Base-by-base conservation (phyloP, 2,797 vertebrate species). In the Argya squamiceps region DNA sequence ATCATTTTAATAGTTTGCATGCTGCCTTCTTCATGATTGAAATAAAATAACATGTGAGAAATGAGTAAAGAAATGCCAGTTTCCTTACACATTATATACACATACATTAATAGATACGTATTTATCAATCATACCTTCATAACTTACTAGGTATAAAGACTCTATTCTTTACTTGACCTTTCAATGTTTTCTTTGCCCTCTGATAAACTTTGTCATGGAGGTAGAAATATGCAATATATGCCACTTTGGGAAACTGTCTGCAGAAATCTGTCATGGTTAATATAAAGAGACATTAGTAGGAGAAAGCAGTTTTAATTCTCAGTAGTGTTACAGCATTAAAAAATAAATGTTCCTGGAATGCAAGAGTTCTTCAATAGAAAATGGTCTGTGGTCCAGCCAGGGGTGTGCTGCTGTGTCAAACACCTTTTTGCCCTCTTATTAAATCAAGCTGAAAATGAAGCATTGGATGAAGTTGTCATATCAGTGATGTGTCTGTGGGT, bases 11-110 rank as follows among this genome's bases (percentile, higher is more conserved):
- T 58, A 55, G 41, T 55, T 85, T 81, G 3, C 55, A 34, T 32
- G 26, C 50, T 79, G 56, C 75, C n/a, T 78, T 49, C 67, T 46
- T 73, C 36, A 24, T 44, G 44, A 76, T 7, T 67, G 60, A 92
- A 91, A 74, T 83, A 70, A 84, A 82, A 73, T 34, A 76, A 17
- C 26, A 2, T 13, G 18, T 85, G 77, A 94, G 70, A 93, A 93
- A 84, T 74, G 43, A 84, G 37, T 62, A 27, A 63, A 78, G 53
- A 68, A 81, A 84, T 60, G 49, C 15, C 60, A 90, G 65, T 46
- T 90, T 94, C 68, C 65, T 78, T 64, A 43, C 6, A 16, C 32
- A 6, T 81, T 74, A 46, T 46, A 32, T 50, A 46, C 19, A 39
- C 16, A 37, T 30, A 15, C 13, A 52, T 82, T 65, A 67, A 29